Percentiles rank a stretch among this genome's conserved stretches.
These are phyloP conservation scores for Dermolepida albohirtum DNA, from an alignment of 2,888 invertebrate species.

Conservation along the genomic window DNA sequence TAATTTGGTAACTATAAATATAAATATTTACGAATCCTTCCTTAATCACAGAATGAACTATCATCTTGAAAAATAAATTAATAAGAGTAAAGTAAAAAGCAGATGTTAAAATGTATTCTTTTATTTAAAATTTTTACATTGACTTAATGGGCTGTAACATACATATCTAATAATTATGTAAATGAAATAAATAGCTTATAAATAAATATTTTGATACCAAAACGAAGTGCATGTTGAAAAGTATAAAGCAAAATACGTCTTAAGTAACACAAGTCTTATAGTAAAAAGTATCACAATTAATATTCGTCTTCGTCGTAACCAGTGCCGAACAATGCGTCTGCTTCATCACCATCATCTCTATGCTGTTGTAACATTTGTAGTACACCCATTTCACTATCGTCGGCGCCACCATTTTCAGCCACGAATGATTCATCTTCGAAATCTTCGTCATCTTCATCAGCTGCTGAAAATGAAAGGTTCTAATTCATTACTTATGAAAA, in stretches of 20 bases:
- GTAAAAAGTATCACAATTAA: slow-evolving; percentile 54
- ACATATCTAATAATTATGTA: slow-evolving; percentile 5
- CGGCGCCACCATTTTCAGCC: slow-evolving; percentile 49
- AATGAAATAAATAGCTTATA: slow-evolving; percentile 28
- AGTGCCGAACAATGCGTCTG: slow-evolving; percentile 68
- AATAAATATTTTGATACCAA: slow-evolving; percentile 15
- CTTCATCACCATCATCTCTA: slow-evolving; percentile 73
- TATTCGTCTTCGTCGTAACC: slow-evolving; percentile 75
- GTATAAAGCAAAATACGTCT: background rate
- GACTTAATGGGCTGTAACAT: background rate
- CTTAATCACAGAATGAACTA: no score
- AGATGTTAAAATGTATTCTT: no score
- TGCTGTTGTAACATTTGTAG: slow-evolving; percentile 67
- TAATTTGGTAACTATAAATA: no score
- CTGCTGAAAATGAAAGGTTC: slow-evolving; percentile 19
- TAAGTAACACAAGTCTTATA: slow-evolving; percentile 1
- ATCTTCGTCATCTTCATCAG: slow-evolving; percentile 61
- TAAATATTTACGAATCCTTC: no score
- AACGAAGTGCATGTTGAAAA: background rate
- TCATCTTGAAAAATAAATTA: no score
- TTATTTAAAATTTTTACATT: background rate
- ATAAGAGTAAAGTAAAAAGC: no score
- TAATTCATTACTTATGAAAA: no score
- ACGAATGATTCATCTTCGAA: slow-evolving; percentile 59
- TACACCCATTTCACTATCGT: slow-evolving; percentile 61